Conservation (phyloP, 23 tunicate species). For the Botrylloides violaceus region DNA sequence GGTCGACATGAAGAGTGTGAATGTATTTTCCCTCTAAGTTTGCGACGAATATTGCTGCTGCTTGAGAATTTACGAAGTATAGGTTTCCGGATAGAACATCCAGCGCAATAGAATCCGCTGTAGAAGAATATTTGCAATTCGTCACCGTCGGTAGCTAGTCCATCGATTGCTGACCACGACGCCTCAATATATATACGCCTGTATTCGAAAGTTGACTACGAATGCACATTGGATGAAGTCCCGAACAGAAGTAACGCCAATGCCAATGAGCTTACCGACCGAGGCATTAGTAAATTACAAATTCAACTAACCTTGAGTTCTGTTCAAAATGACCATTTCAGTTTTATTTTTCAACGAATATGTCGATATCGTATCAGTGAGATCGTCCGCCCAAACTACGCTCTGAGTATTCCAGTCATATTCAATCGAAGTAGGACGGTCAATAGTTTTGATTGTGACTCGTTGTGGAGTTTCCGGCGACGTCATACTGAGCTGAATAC, state of each 20-base stretch:
- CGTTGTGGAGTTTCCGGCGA: slow-evolving; percentile 4
- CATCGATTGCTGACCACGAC: no score
- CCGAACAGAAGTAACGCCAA: no score
- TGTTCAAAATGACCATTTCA: slow-evolving; percentile 24
- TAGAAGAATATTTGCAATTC: no score
- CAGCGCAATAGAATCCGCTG: slow-evolving; percentile 51
- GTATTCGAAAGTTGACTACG: no score
- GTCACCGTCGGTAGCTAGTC: no score
- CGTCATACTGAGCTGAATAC: slow-evolving; percentile 1
- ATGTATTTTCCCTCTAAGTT: slow-evolving; percentile 43
- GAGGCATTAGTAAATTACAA: no score
- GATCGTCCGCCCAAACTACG: slow-evolving; percentile 41
- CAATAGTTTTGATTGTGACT: not conserved
- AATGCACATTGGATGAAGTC: no score
- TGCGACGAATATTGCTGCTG: slow-evolving; percentile 33
- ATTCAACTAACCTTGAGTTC: slow-evolving; percentile 27
- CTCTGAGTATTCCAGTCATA: slow-evolving; percentile 25
- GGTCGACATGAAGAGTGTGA: slow-evolving; percentile 26
- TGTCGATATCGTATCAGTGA: slow-evolving; percentile 5
- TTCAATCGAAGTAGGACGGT: slow-evolving; percentile 20
- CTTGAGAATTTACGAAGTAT: slow-evolving; percentile 30
- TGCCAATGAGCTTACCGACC: no score
- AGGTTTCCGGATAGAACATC: slow-evolving; percentile 46
- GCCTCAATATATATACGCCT: no score
- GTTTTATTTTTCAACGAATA: slow-evolving; percentile 23